Base-by-base conservation (phyloP, 2,888 invertebrate species). In the Macrosiphum euphorbiae region DNA sequence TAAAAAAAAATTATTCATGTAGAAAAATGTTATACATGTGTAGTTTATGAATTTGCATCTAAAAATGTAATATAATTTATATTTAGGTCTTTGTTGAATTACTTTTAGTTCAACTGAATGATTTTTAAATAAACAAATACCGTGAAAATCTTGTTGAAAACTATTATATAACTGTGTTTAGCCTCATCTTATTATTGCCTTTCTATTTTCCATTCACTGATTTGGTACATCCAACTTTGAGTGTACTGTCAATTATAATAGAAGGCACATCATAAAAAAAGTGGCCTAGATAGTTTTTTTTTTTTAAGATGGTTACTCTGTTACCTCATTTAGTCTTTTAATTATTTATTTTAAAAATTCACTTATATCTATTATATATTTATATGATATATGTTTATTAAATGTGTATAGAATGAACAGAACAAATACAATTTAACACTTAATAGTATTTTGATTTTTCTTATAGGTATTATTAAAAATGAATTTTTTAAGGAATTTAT, bases 201-300 rank as follows among this genome's bases (percentile, higher is more conserved):
- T 94, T 94, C 89, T 90, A 89, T 90, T 94, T 94, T 94, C 94
- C 94, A 94, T 90, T 94, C 94, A 94, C 94, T 94, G 94, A 94
- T 94, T 94, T 90, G 94, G 86, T 94, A 94, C 94, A 94, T 90
- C 90, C 67, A 90, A 94, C 94, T 94, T 94, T 86, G 41, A 94
- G 86, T 87, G 85, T 93, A 85, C 93, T 90, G 93, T 89, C 93
- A 85, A 85, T 90, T 90, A 93, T 85, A 89, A 85, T 85, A 90
- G 67, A 92, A 90, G 84, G 89, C 28, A 85, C 35, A 90, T 58
- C 20, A 78, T 35, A 90, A 85, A 92, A 52, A 92, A 93, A 89
- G 89, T 93, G 88, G 89, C 89, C 93, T 93, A 93, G 93, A 87
- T 92, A 78, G 58, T 67, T 52, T 89, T 61, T 87, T 92, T 89